Percentiles rank a stretch among this genome's conserved stretches.
These are phyloP conservation scores for Ormyrus rosae DNA, from an alignment of 2,888 invertebrate genomes.

Conservation along the genomic window DNA sequence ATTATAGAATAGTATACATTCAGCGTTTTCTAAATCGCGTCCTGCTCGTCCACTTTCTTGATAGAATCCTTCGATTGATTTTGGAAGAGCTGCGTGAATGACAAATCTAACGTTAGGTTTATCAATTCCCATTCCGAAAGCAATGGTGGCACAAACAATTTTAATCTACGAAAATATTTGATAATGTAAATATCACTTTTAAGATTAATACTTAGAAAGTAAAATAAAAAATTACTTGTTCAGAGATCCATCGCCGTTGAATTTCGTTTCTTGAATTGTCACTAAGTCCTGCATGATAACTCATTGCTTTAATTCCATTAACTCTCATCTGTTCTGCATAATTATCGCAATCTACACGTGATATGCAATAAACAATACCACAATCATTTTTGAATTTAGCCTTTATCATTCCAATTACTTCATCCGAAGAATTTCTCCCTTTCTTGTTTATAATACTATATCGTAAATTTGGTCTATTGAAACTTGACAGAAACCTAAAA, in stretches of 20 bases:
- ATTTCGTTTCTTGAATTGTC: constrained; percentile 83
- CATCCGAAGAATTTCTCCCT: constrained; percentile 83
- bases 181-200: background rate
- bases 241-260: constrained; percentile 91
- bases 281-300: constrained; percentile 94
- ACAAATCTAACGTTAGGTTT: constrained; percentile 97
- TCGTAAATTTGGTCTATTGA: constrained; percentile 96
- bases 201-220: background rate
- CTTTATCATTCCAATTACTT: constrained; percentile 86
- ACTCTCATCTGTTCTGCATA: constrained; percentile 82
- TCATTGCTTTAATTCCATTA: constrained; percentile 82
- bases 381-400: constrained; percentile 83
- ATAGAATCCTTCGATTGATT: constrained; percentile 90
- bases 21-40: constrained; percentile 88
- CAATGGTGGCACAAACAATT: constrained; percentile 96
- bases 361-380: constrained; percentile 97
- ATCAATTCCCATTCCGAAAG: constrained; percentile 99
- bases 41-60: constrained; percentile 97
- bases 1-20: constrained; percentile 92
- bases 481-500: constrained; percentile 90
- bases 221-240: constrained; percentile 77
- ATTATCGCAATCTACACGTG: constrained; percentile 92
- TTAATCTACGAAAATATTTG: constrained; percentile 66
- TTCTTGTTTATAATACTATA: constrained; percentile 90
- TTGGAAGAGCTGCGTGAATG: constrained; percentile 95